phyloP scores from a whole-genome alignment of 2,113 vertebrate species.

The Nothobranchius furzeri region DNA sequence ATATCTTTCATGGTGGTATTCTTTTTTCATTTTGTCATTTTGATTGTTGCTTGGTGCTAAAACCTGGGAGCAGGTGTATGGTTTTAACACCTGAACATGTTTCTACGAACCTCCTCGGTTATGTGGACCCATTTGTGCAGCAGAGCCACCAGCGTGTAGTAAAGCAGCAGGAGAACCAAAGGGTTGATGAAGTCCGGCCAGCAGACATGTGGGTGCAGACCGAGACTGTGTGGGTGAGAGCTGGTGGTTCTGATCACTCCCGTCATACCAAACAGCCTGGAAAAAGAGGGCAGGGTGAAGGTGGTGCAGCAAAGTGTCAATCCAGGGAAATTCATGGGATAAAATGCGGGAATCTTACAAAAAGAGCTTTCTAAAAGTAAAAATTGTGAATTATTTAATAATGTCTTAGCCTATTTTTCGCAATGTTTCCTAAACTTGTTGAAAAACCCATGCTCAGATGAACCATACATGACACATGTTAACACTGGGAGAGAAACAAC shows the following conservation, averaged over 20 bases:
- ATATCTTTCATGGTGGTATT: background rate
- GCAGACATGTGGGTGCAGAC: constrained; percentile 69
- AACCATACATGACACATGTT: too few species aligned
- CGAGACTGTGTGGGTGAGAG: constrained; percentile 72
- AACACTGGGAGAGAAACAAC: too few species aligned
- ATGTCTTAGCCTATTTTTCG: too few species aligned
- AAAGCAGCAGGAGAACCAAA: constrained; percentile 79
- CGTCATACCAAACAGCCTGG: constrained; percentile 83
- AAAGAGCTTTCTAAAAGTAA: too few species aligned
- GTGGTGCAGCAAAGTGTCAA: background rate
- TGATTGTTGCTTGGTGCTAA: background rate
- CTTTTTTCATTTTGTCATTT: too few species aligned
- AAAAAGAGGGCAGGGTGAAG: background rate
- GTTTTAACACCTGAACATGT: too few species aligned
- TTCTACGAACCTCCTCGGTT: constrained; percentile 52
- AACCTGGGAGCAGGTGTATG: background rate
- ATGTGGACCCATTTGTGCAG: constrained; percentile 75
- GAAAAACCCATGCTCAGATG: too few species aligned
- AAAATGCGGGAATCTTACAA: background rate
- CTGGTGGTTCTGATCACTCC: constrained; percentile 77
- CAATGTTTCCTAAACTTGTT: too few species aligned
- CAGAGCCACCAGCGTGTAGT: constrained; percentile 79
- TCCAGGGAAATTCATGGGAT: background rate
- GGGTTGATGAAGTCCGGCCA: constrained; percentile 83
- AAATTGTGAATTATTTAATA: too few species aligned